Conservation (phyloP, 30 jellyfish, hydroid and myxozoan species). For the Turritopsis dohrnii region DNA sequence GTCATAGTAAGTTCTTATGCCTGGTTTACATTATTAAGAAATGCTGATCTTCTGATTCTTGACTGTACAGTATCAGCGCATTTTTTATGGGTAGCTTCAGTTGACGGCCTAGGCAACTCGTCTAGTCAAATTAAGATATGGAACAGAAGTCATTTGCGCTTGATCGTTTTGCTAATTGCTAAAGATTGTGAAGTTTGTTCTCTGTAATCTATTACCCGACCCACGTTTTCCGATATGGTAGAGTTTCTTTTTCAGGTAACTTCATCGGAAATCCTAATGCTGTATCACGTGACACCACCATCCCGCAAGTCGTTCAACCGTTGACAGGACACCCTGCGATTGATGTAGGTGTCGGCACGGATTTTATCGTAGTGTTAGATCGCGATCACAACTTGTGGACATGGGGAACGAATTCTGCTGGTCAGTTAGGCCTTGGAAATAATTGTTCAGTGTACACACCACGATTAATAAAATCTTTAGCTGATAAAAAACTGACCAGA, state of each 20-base stretch:
- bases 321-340: conserved; percentile 45
- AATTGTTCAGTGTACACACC: conserved; percentile 65
- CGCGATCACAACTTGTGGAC: conserved; percentile 68
- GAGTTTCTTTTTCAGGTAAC: conserved; percentile 26
- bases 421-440: conserved; percentile 79
- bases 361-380: conserved; percentile 69
- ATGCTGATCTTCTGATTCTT: too few species aligned
- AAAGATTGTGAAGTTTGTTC: too few species aligned
- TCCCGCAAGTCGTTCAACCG: conserved; percentile 53
- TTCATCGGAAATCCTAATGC: conserved; percentile 46
- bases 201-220: too few species aligned
- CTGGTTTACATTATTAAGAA: too few species aligned
- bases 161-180: too few species aligned
- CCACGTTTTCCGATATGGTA: neutral
- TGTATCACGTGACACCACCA: conserved; percentile 30
- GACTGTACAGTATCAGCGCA: too few species aligned
- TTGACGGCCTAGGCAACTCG: too few species aligned
- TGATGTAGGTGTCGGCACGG: conserved; percentile 82
- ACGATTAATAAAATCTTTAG: conserved; percentile 29
- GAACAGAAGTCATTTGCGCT: too few species aligned
- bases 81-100: too few species aligned
- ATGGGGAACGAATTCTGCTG: conserved; percentile 80
- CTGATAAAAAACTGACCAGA: conserved; percentile 55
- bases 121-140: too few species aligned
- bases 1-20: conserved; percentile 61